phyloP scores from a whole-genome alignment of 2,797 vertebrate genomes.

The Spinibarbus caldwelli region DNA sequence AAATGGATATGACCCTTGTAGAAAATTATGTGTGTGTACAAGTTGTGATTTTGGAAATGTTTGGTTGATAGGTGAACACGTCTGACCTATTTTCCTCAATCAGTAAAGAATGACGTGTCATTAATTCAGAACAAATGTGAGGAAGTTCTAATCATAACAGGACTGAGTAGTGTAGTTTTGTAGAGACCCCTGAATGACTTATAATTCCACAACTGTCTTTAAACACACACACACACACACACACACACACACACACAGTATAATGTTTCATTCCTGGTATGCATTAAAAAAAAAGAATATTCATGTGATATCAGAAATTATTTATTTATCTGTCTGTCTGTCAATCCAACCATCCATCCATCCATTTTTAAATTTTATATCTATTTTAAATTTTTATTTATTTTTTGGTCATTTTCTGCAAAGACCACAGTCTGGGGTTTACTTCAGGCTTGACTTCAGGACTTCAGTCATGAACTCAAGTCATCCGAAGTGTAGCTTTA shows the following conservation, averaged over 20 bases:
- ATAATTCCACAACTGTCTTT: not conserved
- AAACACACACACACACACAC: not conserved
- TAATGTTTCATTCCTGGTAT: not conserved
- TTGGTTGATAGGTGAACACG: constrained; percentile 29
- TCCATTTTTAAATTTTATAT: not conserved
- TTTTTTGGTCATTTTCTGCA: not conserved
- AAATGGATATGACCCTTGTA: constrained; percentile 12
- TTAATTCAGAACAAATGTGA: constrained; percentile 37
- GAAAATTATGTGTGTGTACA: not conserved
- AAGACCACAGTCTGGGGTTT: no score
- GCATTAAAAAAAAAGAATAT: no score
- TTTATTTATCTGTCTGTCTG: no score
- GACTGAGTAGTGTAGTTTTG: constrained; percentile 7
- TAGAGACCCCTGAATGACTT: not conserved
- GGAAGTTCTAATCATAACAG: constrained; percentile 70
- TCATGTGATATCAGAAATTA: not conserved
- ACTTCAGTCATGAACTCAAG: not conserved
- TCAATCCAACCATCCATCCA: not conserved
- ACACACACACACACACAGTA: not conserved
- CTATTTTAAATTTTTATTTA: not conserved
- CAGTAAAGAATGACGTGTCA: constrained; percentile 17
- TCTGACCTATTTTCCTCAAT: constrained; percentile 51
- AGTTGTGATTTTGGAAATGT: constrained; percentile 12
- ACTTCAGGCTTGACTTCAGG: no score
- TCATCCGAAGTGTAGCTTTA: not conserved